Base-by-base conservation (phyloP, 2,888 invertebrate genomes). In the Cremastinae sp. region DNA sequence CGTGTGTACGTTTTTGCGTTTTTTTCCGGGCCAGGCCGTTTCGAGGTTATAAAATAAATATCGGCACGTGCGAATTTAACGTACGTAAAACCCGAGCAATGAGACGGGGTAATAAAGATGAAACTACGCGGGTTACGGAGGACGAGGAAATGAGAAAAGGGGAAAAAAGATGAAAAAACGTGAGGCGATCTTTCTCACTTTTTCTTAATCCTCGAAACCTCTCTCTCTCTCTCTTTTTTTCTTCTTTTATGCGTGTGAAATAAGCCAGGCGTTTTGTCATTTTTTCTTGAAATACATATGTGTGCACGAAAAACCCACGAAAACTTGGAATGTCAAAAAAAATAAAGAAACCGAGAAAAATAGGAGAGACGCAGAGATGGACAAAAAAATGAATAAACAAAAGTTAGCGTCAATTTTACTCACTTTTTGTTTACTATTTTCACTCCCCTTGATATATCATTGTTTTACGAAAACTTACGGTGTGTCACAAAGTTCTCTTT, bases 51-150 rank as follows among this genome's bases (percentile, higher is more conserved):
- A 34, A 20, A 20, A 51, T 38, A 64, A 64, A 53, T 53, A 65
- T 43, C n/a, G 28, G 20, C 28, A 51, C 49, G 16, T 34, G 18
- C 10, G 14, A 36, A 20, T 5, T n/a, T 36, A 45, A 16, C 2
- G 47, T 38, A 43, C 53, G 53, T 65, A 20, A 28, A 43, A 54
- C 43, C 28, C 7, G 2, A 28, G 28, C 28, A 9, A 34, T 41
- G 66, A 66, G 66, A 16, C 34, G 43, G n/a, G 14, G 22, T 45
- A 66, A 66, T 18, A 66, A 66, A 43, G 45, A 54, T 54, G 54
- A 54, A 16, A 43, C 12, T 28, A 8, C n/a, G 54, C 14, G 12
- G 45, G 22, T 0, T 20, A 7, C 9, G 18, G 0, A 34, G 8
- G 20, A 5, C 3, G 43, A n/a, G 4, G 14, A 43, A 43, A 43